Evolutionary conservation across 2,888 invertebrate genomes (phyloP), one percentile per base, ranked within the genome.

Genomic region (Anthrax anthrax): DNA sequence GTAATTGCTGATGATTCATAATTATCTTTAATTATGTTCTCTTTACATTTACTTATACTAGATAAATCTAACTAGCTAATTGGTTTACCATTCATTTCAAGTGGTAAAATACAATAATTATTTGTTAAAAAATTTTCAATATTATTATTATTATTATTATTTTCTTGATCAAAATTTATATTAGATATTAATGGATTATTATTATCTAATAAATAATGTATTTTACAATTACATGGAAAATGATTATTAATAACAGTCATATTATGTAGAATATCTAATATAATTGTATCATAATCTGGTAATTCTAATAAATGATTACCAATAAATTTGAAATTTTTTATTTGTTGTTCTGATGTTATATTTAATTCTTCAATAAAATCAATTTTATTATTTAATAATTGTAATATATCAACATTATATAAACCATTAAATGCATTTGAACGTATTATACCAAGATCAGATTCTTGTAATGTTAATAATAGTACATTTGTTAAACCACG

Each of bases 201-300:
- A 51, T 84, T 84, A 47, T 80, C 78, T 45, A 87, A 70, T 32
- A 89, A 75, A 47, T 82, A 79, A 58, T 84, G 83, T 42, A 83
- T 75, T 56, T 85, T 86, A 60, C 89, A 90, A 66, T 88, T 87
- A 64, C 89, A 90, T 3, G 88, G 88, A 61, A 89, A 81, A 61
- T 87, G 87, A 65, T 90, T 90, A 42, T 80, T 78, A 47, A 78
- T 71, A 57, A 86, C 80, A 58, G 80, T 77, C 50, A 88, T 67
- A 55, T 75, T 76, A 51, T 80, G 79, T 43, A 86, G 84, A n/a
- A 76, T 76, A 53, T 81, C 76, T 41, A 82, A 70, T n/a, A 78
- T 71, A 45, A 88, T 75, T 37, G 78, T 73, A 54, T 78, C 81
- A 3, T 74, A 68, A 54, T 72, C 66, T 46, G 88, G 88, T 1